Evolutionary conservation across 1,140 invertebrate genomes (phyloP), one percentile per base, ranked within the genome.

Genomic region (Drosophila carrolli): DNA sequence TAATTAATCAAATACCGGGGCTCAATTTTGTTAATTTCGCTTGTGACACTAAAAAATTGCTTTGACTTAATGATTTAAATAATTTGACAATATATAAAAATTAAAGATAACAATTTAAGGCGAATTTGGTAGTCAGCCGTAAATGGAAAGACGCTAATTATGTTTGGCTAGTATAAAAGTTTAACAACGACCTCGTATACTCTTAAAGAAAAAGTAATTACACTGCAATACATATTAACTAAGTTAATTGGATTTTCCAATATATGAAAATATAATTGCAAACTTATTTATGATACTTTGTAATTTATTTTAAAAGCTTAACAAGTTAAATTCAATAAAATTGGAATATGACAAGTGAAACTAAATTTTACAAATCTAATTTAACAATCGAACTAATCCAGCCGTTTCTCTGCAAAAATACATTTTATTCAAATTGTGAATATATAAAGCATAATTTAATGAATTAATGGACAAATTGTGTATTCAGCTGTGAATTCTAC

Each of bases 21-120:
- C 83, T 86, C 75, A 83, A 79, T 88, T 88, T 88, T 73, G 78
- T 86, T 89, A 88, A 86, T 88, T 83, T 83, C 57, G 71, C 53
- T 40, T 35, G 84, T 73, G 83, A 88, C 83, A 86, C 41, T 79
- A 65, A 86, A 67, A 79, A 83, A 86, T 89, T 56, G 62, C 40
- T 19, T 38, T 54, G 61, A 35, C 75, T 51, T 66, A 73, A 83
- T 88, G 79, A 73, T 88, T 89, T 83, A 88, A 86, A 83, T 79
- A 83, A 83, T 70, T 73, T 53, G 63, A 14, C 59, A 67, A 72
- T 68, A 61, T 47, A 58, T 76, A 55, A 58, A 82, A 78, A 79
- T 83, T 79, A 76, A 79, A 79, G 75, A 88, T 59, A 83, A 58
- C 57, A 70, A 62, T 79, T 86, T 66, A 46, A 56, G 44, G 66